Evolutionary conservation across 2,888 invertebrate genomes (phyloP).

Genomic region (Euspilapteryx auroguttella): DNA sequence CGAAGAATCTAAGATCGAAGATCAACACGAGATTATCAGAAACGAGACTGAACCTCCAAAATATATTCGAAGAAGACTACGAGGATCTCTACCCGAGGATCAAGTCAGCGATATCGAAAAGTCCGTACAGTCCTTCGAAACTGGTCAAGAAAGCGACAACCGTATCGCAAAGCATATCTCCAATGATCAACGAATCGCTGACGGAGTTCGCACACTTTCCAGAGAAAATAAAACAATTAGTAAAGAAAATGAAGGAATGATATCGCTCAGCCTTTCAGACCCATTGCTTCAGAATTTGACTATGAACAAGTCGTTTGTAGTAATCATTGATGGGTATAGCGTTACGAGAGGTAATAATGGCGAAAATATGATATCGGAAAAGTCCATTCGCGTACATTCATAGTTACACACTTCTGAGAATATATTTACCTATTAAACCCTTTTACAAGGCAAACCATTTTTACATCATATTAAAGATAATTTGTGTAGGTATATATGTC

Average conservation of each 20-base stretch:
- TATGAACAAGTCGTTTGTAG: constrained; percentile 23
- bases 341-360: constrained; percentile 43
- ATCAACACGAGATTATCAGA: constrained; percentile 30
- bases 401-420: constrained; percentile 11
- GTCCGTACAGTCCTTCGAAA: constrained; percentile 24
- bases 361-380: constrained; percentile 32
- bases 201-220: constrained; percentile 38
- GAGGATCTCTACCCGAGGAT: constrained; percentile 27
- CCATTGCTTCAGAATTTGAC: constrained; percentile 11
- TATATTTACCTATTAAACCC: too few relatives aligned
- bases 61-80: constrained; percentile 28
- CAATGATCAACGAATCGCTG: constrained; percentile 39
- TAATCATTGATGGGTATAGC: constrained; percentile 48
- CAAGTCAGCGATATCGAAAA: constrained; percentile 19
- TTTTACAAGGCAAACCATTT: too few relatives aligned
- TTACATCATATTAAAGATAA: too few relatives aligned
- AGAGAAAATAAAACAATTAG: constrained; percentile 35
- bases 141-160: constrained; percentile 28
- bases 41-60: constrained; percentile 39
- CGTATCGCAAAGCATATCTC: constrained; percentile 28
- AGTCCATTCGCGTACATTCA: constrained; percentile 27
- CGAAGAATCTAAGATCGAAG: constrained; percentile 21
- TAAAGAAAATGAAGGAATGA: constrained; percentile 37
- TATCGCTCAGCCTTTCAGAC: constrained; percentile 11
- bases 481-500: too few relatives aligned